These are phyloP conservation scores for Linurgus olivaceus DNA, from an alignment of 2,797 vertebrate genomes.

Conservation along the genomic window DNA sequence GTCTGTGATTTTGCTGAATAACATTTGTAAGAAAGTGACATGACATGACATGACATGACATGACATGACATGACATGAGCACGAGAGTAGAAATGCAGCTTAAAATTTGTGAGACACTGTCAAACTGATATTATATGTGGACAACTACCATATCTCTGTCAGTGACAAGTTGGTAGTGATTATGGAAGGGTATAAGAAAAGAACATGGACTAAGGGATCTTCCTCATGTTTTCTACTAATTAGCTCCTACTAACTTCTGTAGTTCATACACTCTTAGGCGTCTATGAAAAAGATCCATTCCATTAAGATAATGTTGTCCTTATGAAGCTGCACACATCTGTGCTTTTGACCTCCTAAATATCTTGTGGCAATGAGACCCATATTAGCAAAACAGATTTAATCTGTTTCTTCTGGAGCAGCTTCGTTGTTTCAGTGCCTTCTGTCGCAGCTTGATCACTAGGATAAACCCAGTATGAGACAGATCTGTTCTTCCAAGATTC, in stretches of 20 bases:
- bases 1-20: neutral
- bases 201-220: neutral
- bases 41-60: neutral
- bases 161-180: neutral
- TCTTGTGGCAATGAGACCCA: neutral
- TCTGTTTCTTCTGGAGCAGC: neutral
- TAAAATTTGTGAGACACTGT: neutral
- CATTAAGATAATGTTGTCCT: neutral
- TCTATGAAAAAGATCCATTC: rapidly evolving
- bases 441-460: neutral
- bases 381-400: neutral
- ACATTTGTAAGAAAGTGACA: neutral
- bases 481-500: too few species aligned
- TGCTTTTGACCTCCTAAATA: neutral
- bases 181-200: neutral
- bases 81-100: neutral
- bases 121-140: neutral
- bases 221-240: rapidly evolving
- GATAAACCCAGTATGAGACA: neutral
- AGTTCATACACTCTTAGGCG: neutral
- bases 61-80: neutral
- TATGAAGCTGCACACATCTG: neutral
- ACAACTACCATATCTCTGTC: neutral
- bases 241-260: neutral
- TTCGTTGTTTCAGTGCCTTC: neutral